A percentile compares a stretch with the other conserved stretches of the same genome.
phyloP scores from a whole-genome alignment of 1,140 invertebrate species.

The Diabrotica undecimpunctata region DNA sequence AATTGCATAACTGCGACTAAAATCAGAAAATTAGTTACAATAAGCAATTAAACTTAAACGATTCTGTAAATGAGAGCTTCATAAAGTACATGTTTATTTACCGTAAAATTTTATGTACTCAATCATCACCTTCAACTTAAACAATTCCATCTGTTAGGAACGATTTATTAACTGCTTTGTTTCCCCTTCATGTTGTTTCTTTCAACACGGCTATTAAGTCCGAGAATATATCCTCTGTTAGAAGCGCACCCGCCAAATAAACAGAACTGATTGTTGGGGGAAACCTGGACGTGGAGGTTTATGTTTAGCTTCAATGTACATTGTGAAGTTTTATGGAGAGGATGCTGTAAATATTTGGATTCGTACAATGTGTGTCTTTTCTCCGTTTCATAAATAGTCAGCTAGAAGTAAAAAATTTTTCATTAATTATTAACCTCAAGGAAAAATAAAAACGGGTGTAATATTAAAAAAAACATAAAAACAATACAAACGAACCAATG shows the following conservation, averaged over 20 bases:
- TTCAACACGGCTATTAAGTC: slow-evolving; percentile 34
- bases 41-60: slow-evolving; percentile 20
- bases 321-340: too few relatives aligned
- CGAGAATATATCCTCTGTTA: slow-evolving; percentile 12
- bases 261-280: slow-evolving; percentile 4
- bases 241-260: slow-evolving; percentile 16
- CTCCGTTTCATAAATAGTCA: too few relatives aligned
- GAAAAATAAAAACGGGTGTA: too few relatives aligned
- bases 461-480: too few relatives aligned
- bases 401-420: too few relatives aligned
- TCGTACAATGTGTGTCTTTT: too few relatives aligned
- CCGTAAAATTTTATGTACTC: slow-evolving; percentile 34
- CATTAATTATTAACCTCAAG: too few relatives aligned
- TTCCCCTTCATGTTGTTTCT: slow-evolving; percentile 29
- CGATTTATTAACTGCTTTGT: slow-evolving; percentile 38
- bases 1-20: slow-evolving; percentile 3
- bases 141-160: slow-evolving; percentile 37
- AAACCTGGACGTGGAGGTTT: neutral
- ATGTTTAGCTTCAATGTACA: too few relatives aligned
- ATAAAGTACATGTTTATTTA: slow-evolving; percentile 38
- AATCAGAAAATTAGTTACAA: slow-evolving; percentile 19
- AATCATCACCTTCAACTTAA: slow-evolving; percentile 35
- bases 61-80: slow-evolving; percentile 27
- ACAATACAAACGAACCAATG: too few relatives aligned
- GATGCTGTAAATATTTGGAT: too few relatives aligned